Conservation (phyloP, 2,797 vertebrate genomes). For the Sylvilagus floridanus region DNA sequence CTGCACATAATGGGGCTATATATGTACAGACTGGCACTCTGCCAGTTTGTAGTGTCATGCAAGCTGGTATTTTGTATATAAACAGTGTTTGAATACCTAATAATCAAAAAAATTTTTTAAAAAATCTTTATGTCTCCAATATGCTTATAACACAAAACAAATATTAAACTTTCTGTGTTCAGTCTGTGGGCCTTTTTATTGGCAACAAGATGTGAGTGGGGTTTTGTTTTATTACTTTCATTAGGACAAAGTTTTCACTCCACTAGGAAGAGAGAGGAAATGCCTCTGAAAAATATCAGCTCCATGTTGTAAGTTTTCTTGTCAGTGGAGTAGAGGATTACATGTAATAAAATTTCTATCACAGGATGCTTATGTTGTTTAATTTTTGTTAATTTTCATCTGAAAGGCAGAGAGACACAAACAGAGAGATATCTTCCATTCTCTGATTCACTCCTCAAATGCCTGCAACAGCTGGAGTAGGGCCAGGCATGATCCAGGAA, state of each 20-base stretch:
- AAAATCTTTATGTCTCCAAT: constrained; percentile 73
- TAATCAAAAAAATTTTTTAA: constrained; percentile 65
- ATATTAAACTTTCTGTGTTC: constrained; percentile 78
- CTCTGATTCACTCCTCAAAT: no score
- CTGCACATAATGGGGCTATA: constrained; percentile 58
- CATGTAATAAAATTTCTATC: constrained; percentile 48
- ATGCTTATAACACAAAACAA: constrained; percentile 81
- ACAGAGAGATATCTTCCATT: no score
- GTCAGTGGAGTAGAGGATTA: not conserved
- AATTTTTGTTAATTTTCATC: no score
- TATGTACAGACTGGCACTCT: constrained; percentile 68
- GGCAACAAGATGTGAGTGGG: not conserved
- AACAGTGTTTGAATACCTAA: constrained; percentile 82
- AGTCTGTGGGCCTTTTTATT: constrained; percentile 57
- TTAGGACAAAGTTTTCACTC: constrained; percentile 68
- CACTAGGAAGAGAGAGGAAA: not conserved
- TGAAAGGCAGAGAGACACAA: no score
- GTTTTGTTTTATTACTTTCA: constrained; percentile 73
- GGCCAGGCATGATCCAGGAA: no score
- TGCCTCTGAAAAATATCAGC: not conserved
- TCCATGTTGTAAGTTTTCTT: not conserved
- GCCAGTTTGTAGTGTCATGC: constrained; percentile 78
- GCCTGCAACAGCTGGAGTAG: no score
- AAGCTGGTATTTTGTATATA: constrained; percentile 81
- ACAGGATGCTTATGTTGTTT: not conserved